A percentile compares a stretch with the other conserved stretches of the same genome.
phyloP scores from a whole-genome alignment of 2,113 vertebrate genomes.

The Formicarius rufipectus region DNA sequence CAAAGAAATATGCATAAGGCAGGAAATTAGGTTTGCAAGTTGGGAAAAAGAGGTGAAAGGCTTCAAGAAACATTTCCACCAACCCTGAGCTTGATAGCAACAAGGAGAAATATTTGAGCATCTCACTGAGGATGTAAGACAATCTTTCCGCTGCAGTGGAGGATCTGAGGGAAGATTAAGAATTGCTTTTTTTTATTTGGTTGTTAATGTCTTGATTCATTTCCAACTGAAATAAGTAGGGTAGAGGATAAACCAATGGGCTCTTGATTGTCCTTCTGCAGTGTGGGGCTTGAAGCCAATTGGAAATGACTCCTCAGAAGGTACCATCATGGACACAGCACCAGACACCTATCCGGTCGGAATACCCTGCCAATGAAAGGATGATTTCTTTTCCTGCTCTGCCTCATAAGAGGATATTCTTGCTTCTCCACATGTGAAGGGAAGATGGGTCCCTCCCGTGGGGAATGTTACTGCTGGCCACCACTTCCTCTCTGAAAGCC shows the following conservation, averaged over 20 bases:
- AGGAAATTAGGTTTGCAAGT: not conserved
- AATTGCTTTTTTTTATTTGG: not conserved
- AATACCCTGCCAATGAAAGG: not conserved
- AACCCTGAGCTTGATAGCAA: not conserved
- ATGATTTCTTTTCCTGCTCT: constrained; percentile 51
- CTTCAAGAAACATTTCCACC: not conserved
- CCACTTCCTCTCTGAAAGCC: constrained; percentile 66
- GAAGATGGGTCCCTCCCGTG: constrained; percentile 60
- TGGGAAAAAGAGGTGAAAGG: not conserved
- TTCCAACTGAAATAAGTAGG: constrained; percentile 21
- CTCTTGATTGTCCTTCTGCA: not conserved
- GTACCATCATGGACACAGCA: constrained; percentile 20
- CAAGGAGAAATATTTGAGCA: not conserved
- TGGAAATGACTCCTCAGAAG: constrained; percentile 29
- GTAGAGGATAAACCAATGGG: not conserved
- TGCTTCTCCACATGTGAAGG: constrained; percentile 53
- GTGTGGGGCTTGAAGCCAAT: constrained; percentile 5
- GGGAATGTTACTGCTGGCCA: constrained; percentile 60
- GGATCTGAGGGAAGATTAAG: not conserved
- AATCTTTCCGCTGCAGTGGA: not conserved
- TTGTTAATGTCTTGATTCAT: not conserved
- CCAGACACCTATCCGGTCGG: not conserved
- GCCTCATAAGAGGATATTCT: constrained; percentile 51
- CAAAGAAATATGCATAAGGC: not conserved
- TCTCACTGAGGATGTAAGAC: constrained; percentile 12